These are phyloP conservation scores for Latrodectus elegans DNA, from an alignment of 2,888 invertebrate genomes.

Conservation along the genomic window DNA sequence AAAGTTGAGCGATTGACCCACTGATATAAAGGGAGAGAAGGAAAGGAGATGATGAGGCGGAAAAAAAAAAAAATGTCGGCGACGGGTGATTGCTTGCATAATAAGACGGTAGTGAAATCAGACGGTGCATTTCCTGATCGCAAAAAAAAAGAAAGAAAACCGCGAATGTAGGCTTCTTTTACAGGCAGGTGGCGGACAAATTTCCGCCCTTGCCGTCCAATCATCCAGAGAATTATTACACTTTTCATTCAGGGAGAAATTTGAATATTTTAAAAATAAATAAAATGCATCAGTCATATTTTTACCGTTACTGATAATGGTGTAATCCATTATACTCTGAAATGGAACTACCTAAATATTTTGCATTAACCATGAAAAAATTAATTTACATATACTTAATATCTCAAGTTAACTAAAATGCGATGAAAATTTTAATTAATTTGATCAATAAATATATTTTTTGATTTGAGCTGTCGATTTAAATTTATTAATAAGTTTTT, in stretches of 20 bases:
- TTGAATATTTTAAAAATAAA: too few relatives aligned
- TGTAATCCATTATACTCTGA: too few relatives aligned
- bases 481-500: too few relatives aligned
- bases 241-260: constrained; percentile 14
- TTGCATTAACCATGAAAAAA: too few relatives aligned
- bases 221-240: constrained; percentile 29
- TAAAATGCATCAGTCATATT: too few relatives aligned
- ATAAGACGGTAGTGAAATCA: constrained; percentile 49
- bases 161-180: not conserved
- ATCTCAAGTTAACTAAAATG: too few relatives aligned
- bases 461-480: too few relatives aligned
- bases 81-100: constrained; percentile 9
- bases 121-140: constrained; percentile 33
- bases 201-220: constrained; percentile 3
- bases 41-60: constrained; percentile 9
- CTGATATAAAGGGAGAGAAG: constrained; percentile 29
- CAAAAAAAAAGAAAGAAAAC: constrained; percentile 8
- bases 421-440: too few relatives aligned
- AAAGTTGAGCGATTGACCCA: constrained; percentile 68
- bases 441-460: too few relatives aligned
- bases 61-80: constrained; percentile 23
- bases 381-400: too few relatives aligned
- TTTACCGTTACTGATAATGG: too few relatives aligned
- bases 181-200: constrained; percentile 3
- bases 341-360: too few relatives aligned